Conservation (phyloP, 2,888 invertebrate species). For the Omphaloscelis lunosa region DNA sequence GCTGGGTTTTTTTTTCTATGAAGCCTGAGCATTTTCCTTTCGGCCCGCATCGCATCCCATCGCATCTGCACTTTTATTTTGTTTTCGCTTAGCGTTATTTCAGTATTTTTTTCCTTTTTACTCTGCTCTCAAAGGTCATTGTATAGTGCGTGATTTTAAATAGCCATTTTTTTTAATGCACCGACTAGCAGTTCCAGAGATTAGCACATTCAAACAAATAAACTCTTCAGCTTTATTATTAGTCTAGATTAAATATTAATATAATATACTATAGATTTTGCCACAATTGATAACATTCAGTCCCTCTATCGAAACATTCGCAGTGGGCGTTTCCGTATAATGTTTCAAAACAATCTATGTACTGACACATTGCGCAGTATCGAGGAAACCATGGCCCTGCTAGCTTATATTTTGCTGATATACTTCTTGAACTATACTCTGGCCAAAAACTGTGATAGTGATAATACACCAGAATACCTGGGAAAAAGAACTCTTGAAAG, state of each 20-base stretch:
- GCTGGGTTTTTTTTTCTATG: too few species aligned
- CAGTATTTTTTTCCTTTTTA: too few species aligned
- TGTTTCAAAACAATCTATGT: background rate
- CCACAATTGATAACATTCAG: background rate
- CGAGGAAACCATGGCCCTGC: slow-evolving; percentile 40
- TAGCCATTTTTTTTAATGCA: background rate
- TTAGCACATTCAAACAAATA: background rate
- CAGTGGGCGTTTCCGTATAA: slow-evolving; percentile 38
- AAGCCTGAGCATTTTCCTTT: too few species aligned
- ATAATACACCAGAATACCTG: slow-evolving; percentile 40
- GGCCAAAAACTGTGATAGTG: slow-evolving; percentile 27
- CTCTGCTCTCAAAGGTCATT: too few species aligned
- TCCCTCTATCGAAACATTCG: background rate
- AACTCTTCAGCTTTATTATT: background rate
- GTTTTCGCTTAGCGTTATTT: too few species aligned
- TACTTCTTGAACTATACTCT: slow-evolving; percentile 6
- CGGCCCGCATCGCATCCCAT: too few species aligned
- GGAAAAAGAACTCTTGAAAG: slow-evolving; percentile 61
- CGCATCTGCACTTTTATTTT: too few species aligned
- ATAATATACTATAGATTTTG: background rate
- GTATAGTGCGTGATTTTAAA: background rate
- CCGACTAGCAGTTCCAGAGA: background rate
- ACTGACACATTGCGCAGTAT: slow-evolving; percentile 33
- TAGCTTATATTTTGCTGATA: slow-evolving; percentile 39
- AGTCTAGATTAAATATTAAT: too few species aligned